Base-by-base conservation (phyloP, 1,140 invertebrate genomes). In the Theocolax elegans region DNA sequence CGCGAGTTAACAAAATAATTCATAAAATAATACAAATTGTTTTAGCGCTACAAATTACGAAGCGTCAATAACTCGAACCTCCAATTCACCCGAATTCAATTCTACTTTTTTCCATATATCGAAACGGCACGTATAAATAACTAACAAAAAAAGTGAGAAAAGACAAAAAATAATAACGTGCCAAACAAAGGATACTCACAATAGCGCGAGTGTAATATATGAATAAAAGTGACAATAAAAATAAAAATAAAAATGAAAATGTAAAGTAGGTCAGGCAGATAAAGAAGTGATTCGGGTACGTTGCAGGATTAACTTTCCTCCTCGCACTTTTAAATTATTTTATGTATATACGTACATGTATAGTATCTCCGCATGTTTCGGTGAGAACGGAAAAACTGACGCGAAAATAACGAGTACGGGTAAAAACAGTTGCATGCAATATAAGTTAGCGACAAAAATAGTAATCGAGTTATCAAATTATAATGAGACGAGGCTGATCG, bases 181-280 rank as follows among this genome's bases (percentile, higher is more conserved):
- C 23, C n/a, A 56, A 56, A 44, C 19, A 59, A 59, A 59, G 53
- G 29, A 38, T 17, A 38, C 15, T 38, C 53, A 19, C n/a, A 21
- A 17, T 15, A 21, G 29, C 53, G 21, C 25, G 17, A 21, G 13
- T 38, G 29, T 56, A 38, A 56, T 53, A 10, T 9, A 38, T 42
- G 35, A 59, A 62, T 62, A 62, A 46, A 46, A 62, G 31, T 31
- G 44, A 46, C 6, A 29, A 60, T 40, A 60, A n/a, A 21, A 62
- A 53, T 53, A 53, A 53, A 53, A 53, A 35, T 17, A 56, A 56
- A 56, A 38, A 62, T 31, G 2, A 19, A 62, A 46, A 56, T 15
- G 27, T 9, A 31, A 62, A 62, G 42, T 62, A 48, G 44, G 59
- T 46, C 59, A 44, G 8, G 58, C 25, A 60, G 3, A 62, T 29